These are phyloP conservation scores for Aporophyla nigra DNA, from an alignment of 2,888 invertebrate species.

Conservation along the genomic window DNA sequence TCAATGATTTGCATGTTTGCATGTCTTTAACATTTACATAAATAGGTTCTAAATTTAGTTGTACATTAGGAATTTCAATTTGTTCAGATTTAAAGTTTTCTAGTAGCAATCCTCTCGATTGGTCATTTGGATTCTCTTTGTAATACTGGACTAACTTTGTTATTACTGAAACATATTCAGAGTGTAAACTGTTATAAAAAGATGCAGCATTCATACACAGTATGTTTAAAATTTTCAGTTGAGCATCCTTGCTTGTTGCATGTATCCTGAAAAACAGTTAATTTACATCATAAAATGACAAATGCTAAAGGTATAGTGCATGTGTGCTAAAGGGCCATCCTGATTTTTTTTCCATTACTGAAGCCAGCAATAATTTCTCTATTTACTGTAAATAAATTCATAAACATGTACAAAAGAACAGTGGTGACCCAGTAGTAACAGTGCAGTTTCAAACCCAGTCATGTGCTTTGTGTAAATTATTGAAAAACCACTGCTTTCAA, in stretches of 20 bases:
- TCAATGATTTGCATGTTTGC: conserved; percentile 79
- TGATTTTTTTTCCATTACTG: too few relatives aligned
- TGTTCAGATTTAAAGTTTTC: conserved; percentile 87
- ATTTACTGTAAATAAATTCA: not conserved
- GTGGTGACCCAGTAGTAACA: too few relatives aligned
- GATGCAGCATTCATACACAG: conserved; percentile 88
- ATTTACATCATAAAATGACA: not conserved
- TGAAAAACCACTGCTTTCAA: too few relatives aligned
- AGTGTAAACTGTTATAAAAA: conserved; percentile 86
- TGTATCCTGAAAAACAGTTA: conserved; percentile 84
- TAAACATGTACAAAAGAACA: not conserved
- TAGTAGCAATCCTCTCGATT: conserved; percentile 72
- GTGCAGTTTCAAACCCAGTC: too few relatives aligned
- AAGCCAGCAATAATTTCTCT: not conserved
- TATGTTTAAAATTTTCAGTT: conserved; percentile 90
- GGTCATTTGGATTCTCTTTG: conserved; percentile 70
- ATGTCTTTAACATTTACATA: conserved; percentile 81
- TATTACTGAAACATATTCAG: conserved; percentile 87
- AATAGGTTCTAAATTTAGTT: conserved; percentile 85
- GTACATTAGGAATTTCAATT: conserved; percentile 80
- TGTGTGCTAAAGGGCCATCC: too few relatives aligned
- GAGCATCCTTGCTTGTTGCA: conserved; percentile 88
- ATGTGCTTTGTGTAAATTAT: too few relatives aligned
- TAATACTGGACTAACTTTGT: conserved; percentile 85
- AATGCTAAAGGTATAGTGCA: not conserved